Conservation (phyloP, 2,797 vertebrate genomes). For the Nasua narica region DNA sequence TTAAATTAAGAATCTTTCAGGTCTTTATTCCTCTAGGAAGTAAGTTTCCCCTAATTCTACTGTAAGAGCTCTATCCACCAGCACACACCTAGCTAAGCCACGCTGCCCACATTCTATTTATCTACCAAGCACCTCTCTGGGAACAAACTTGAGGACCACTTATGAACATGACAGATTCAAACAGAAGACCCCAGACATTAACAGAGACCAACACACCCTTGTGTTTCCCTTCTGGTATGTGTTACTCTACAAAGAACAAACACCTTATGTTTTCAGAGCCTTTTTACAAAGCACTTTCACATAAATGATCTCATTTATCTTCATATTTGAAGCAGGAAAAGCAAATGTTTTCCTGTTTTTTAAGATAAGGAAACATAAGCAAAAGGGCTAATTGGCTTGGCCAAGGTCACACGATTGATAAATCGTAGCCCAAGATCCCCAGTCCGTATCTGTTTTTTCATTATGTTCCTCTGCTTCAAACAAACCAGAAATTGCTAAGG, state of each 20-base stretch:
- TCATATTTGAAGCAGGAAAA: neutral
- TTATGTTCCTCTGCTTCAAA: neutral
- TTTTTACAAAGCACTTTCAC: neutral
- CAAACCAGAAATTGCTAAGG: neutral
- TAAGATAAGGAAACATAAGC: neutral
- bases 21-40: neutral
- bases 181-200: fast-evolving
- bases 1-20: neutral
- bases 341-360: neutral
- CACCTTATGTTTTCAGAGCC: neutral
- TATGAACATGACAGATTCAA: too few relatives aligned
- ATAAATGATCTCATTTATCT: neutral
- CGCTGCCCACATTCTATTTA: neutral
- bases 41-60: neutral
- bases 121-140: neutral
- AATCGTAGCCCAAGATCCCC: neutral
- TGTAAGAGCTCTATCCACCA: fast-evolving
- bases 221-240: fast-evolving
- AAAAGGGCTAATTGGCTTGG: neutral
- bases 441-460: fast-evolving
- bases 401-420: neutral
- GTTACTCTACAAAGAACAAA: neutral
- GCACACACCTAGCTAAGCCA: fast-evolving
- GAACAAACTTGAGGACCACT: fast-evolving
- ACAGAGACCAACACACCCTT: too few relatives aligned